Evolutionary conservation across 2,888 invertebrate genomes (phyloP), one percentile per base, ranked within the genome.

Genomic region (Agrotis segetum): DNA sequence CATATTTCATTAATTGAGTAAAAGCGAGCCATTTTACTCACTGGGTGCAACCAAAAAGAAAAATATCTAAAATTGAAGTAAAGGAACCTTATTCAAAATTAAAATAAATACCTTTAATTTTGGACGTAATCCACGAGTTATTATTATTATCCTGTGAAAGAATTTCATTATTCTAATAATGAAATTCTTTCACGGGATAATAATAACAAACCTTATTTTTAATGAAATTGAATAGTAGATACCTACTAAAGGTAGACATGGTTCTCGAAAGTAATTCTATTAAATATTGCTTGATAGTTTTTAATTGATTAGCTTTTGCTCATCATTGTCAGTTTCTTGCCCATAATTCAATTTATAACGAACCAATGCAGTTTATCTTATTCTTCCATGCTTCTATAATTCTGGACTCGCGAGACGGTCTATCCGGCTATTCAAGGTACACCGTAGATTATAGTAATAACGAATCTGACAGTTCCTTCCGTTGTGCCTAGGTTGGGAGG

Each of bases 31-130:
- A 50, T 60, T 29, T 58, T 55, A 21, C 19, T 44, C 13, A 14
- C 40, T 11, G 2, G 11, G 1, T 53, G 13, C 16, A 34, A n/a
- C 11, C 13, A 53, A 16, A 46, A 3, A 13, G 14, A 17, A 9
- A 40, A 40, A 40, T 40, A 40, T 11, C 40, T 14, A 5, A 72
- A 72, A 50, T 5, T 19, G 2, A 29, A 34, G 21, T 46, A 61
- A 44, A n/a, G n/a, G n/a, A n/a, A 29, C 14, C 6, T 34, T 40
- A 7, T 67, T 49, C n/a, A 7, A 66, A 66, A 47, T 66, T 21
- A 21, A 66, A 65, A 14, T 16, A 3, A 14, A 17, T 17, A 19
- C 3, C 56, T 21, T 11, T 6, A 34, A 17, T n/a, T 21, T 47
- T 1, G 14, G 11, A 56, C n/a, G n/a, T n/a, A n/a, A n/a, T n/a